Evolutionary conservation across 2,113 vertebrate genomes (phyloP), one percentile per base, ranked within the genome.

Genomic region (Rhineura floridana): DNA sequence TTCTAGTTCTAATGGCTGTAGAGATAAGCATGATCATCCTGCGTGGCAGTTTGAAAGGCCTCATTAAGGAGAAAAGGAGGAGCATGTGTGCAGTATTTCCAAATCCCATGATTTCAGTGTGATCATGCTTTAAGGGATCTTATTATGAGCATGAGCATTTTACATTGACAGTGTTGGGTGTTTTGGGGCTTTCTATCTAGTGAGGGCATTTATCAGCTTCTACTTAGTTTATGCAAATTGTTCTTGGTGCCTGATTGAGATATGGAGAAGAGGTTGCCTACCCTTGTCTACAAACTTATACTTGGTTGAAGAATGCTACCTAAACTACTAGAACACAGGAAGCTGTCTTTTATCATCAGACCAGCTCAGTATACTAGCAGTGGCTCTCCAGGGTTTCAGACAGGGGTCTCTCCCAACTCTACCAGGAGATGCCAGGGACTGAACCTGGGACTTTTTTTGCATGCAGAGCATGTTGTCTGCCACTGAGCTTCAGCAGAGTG

Each of bases 221-320:
- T 55, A 15, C 42, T 52, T 52, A 19, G 17, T 69, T 42, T 33
- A 83, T 83, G 42, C 28, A 48, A 48, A 78, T 78, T 67, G 23
- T 76, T 25, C 52, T 76, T 75, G 63, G 33, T 83, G 23, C 59
- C 25, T 30, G 39, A 55, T 10, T 55, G 33, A n/a, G 12, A 7
- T 65, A 44, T 44, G 70, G 13, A 44, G 75, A 46, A 21, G 8
- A 86, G 23, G 21, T 86, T 52, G 25, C 13, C 59, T 81, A 17
- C 28, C 19, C 28, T 81, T 70, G 11, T 46, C 30, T 25, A 44
- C 86, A 0, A 0, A 85, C 33, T 67, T 50, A 67, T 87, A 81
- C 62, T 83, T 91, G 85, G 4, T 13, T 48, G 80, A 70, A 87
- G 75, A 75, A 63, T 17, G 42, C 21, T 83, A 44, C 77, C 5